Base-by-base conservation (phyloP, 2,888 invertebrate genomes). In the Nymphalis polychloros region DNA sequence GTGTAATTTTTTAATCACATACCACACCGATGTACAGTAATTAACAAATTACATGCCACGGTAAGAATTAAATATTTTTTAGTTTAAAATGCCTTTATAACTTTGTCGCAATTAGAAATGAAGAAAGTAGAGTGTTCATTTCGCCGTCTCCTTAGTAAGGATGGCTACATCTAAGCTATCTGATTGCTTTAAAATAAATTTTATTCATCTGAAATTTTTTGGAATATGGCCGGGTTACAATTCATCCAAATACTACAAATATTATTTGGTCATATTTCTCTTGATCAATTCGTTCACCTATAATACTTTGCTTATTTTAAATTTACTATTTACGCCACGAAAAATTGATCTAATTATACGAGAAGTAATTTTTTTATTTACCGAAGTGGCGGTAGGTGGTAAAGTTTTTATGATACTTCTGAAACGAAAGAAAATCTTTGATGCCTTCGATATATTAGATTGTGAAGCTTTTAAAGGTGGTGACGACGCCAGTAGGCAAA, bases 371-470 rank as follows among this genome's bases (percentile, higher is more conserved):
- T 81, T 80, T 69, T 73, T 72, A 55, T 79, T 81, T 64, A 79
- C 77, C 10, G 78, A 79, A 74, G 67, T 79, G 8, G 74, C 74
- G 46, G 76, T 78, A 10, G 62, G 68, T 19, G 67, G 63, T 0
- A 90, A 91, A 84, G 79, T 84, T 70, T 71, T 82, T 19, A 87
- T 84, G 78, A 75, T 90, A 17, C 53, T 89, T 35, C 69, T 80
- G 4, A 85, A 77, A 78, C 79, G 83, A 69, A 75, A 81, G 35
- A 77, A 84, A 75, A 78, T 91, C 60, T 60, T 81, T 20, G 75
- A 79, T 20, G 77, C 79, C 10, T 78, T 90, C n/a, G 71, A 84
- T 67, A 74, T 86, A 63, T 78, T 91, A 27, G 82, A 90, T 72
- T 80, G 81, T 59, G 78, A 86, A 8, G 75, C 78, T 67, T 85